Evolutionary conservation across 2,113 vertebrate species (phyloP).

Genomic region (Trachemys scripta): DNA sequence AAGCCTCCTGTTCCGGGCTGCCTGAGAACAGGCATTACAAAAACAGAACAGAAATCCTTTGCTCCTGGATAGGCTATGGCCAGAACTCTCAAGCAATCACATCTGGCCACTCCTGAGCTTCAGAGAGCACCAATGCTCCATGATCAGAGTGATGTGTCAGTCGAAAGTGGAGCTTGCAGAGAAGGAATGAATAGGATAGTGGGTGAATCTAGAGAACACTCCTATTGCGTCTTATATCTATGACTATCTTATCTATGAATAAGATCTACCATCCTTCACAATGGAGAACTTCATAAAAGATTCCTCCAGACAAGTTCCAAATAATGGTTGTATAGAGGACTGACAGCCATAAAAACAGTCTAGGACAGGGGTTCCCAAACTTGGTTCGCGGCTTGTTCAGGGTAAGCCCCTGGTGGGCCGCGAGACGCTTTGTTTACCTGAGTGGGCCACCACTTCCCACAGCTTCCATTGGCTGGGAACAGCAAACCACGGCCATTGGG

Average conservation of each 20-base stretch:
- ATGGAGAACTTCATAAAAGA: neutral
- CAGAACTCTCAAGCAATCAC: neutral
- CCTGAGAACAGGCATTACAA: neutral
- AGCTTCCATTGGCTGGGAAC: too few species aligned
- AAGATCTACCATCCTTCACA: neutral
- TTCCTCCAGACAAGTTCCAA: neutral
- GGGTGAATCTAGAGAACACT: neutral
- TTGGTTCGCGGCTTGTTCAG: too few species aligned
- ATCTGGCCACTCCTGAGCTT: neutral
- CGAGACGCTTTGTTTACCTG: too few species aligned
- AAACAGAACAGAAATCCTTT: neutral
- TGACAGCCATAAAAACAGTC: neutral
- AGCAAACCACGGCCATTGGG: rapidly evolving
- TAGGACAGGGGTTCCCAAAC: neutral
- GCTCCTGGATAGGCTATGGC: neutral
- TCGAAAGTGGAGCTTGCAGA: neutral
- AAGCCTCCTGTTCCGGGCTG: neutral
- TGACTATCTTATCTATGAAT: neutral
- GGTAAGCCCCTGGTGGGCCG: too few species aligned
- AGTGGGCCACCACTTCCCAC: too few species aligned
- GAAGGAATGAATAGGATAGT: neutral
- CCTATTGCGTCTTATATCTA: neutral
- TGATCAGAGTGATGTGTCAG: neutral
- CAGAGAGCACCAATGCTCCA: neutral
- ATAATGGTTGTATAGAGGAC: neutral